Percentiles rank a stretch among this genome's conserved stretches.
Conservation (phyloP, 1,140 invertebrate species). For the Lordiphosa clarofinis region DNA sequence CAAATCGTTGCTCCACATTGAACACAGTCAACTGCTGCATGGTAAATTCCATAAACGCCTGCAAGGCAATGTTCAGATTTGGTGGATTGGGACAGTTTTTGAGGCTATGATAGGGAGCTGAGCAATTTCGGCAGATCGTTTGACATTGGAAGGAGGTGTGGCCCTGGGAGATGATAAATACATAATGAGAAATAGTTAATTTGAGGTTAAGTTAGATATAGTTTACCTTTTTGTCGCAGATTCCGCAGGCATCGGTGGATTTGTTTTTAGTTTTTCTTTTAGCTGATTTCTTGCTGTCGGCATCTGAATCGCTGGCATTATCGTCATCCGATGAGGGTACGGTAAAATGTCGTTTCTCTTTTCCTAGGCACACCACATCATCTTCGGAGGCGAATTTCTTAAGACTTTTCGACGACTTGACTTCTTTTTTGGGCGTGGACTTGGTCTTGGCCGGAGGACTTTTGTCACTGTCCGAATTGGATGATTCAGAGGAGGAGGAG, state of each 20-base stretch:
- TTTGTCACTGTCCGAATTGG: conserved; percentile 18
- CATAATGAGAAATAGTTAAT: too few relatives aligned
- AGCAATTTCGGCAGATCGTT: conserved; percentile 72
- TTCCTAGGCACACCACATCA: conserved; percentile 64
- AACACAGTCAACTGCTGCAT: conserved; percentile 62
- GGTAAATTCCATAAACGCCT: conserved; percentile 65
- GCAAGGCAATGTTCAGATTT: conserved; percentile 60
- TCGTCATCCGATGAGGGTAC: conserved; percentile 50
- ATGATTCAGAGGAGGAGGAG: conserved; percentile 40
- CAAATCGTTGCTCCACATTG: conserved; percentile 45
- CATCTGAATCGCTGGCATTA: conserved; percentile 18
- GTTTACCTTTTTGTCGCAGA: conserved; percentile 58
- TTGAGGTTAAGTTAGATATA: neutral
- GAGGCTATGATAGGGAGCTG: conserved; percentile 54
- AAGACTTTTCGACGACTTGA: conserved; percentile 24
- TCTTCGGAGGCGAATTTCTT: conserved; percentile 43
- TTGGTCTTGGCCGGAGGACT: conserved; percentile 31
- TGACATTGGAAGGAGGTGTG: conserved; percentile 71
- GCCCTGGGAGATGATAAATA: conserved; percentile 31
- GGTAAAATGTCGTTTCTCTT: conserved; percentile 39
- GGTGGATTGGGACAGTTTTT: conserved; percentile 62
- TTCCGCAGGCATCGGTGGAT: conserved; percentile 17
- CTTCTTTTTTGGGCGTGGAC: conserved; percentile 22
- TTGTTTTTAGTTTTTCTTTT: conserved; percentile 35
- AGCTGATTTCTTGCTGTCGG: conserved; percentile 3